A percentile compares a stretch with the other conserved stretches of the same genome.
These are phyloP conservation scores for Lampropteryx suffumata DNA, from an alignment of 2,888 invertebrate genomes.

Conservation along the genomic window DNA sequence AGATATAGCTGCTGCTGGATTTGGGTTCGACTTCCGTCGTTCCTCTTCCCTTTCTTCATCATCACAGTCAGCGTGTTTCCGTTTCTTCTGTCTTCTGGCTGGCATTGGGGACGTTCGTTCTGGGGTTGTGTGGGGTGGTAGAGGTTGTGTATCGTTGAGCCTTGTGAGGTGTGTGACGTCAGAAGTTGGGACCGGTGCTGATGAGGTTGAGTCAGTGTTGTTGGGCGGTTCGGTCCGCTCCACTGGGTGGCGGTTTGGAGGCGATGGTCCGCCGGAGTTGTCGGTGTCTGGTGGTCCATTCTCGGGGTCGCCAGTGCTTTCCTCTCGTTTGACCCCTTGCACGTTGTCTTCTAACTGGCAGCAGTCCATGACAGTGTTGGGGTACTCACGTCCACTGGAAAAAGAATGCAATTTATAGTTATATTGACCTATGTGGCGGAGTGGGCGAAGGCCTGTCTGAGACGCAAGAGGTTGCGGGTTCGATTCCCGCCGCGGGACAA, in stretches of 20 bases:
- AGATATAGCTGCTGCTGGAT: conserved; percentile 70
- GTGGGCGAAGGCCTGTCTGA: no score
- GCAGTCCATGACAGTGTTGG: conserved; percentile 96
- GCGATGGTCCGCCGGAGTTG: conserved; percentile 73
- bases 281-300: conserved; percentile 95
- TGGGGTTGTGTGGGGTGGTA: conserved; percentile 69
- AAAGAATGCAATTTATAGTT: background rate
- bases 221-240: conserved; percentile 71
- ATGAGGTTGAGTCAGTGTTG: conserved; percentile 66
- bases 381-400: conserved; percentile 92
- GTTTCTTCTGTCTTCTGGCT: conserved; percentile 83
- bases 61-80: conserved; percentile 74
- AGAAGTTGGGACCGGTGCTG: conserved; percentile 69
- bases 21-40: conserved; percentile 60
- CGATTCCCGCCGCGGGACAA: no score
- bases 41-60: conserved; percentile 76
- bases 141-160: conserved; percentile 67
- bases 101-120: conserved; percentile 83
- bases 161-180: conserved; percentile 75
- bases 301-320: conserved; percentile 91
- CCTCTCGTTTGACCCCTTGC: conserved; percentile 92
- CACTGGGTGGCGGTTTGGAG: conserved; percentile 62
- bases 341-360: conserved; percentile 94
- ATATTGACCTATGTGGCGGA: no score
- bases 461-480: no score